These are phyloP conservation scores for Leptinotarsa tumamoca DNA, from an alignment of 2,888 invertebrate genomes.

Conservation along the genomic window DNA sequence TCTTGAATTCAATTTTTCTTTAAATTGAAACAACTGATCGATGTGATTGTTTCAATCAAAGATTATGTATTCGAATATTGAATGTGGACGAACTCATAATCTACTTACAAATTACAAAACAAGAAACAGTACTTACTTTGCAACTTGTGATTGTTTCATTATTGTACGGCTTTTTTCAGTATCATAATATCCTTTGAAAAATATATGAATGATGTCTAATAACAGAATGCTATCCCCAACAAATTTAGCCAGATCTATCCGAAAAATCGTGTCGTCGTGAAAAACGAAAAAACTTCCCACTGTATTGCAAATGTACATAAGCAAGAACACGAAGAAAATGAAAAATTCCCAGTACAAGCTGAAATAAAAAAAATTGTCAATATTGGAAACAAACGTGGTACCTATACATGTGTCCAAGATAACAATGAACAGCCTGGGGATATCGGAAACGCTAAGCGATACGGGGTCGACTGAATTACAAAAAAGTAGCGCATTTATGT, in stretches of 20 bases:
- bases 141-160: slow-evolving; percentile 18
- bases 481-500: too few species aligned
- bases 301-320: slow-evolving; percentile 1
- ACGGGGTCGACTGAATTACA: too few species aligned
- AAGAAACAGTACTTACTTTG: slow-evolving; percentile 11
- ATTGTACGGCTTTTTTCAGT: slow-evolving; percentile 17
- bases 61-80: too few species aligned
- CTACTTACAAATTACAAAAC: too few species aligned
- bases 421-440: too few species aligned
- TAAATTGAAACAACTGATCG: too few species aligned
- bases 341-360: slow-evolving; percentile 34
- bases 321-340: slow-evolving; percentile 21
- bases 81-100: too few species aligned
- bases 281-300: background rate
- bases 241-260: background rate
- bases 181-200: slow-evolving; percentile 29
- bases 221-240: slow-evolving; percentile 11
- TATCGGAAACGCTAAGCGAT: too few species aligned
- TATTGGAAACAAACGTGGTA: background rate
- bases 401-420: too few species aligned
- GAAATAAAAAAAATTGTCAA: slow-evolving; percentile 6
- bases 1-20: too few species aligned
- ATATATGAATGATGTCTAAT: slow-evolving; percentile 21
- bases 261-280: background rate
- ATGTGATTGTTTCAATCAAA: too few species aligned